Evolutionary conservation across 2,113 vertebrate genomes (phyloP).

Genomic region (Pedionomus torquatus): DNA sequence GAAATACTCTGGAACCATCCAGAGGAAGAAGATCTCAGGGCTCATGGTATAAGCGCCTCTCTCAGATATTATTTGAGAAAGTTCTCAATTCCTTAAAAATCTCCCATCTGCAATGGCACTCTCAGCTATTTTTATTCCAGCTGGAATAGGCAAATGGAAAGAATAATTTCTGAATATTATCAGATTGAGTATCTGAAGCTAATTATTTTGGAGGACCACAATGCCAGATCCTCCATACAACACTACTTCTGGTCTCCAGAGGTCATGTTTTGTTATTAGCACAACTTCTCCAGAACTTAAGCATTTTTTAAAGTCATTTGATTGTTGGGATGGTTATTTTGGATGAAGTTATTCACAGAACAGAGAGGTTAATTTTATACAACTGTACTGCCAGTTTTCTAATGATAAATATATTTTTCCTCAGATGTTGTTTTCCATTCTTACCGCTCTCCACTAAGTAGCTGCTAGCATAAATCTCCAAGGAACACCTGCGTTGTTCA

Average conservation of each 20-base stretch:
- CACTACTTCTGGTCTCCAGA: background rate
- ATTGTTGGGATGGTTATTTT: background rate
- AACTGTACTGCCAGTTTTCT: background rate
- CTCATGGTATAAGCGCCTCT: background rate
- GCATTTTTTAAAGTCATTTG: background rate
- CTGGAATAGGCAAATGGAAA: background rate
- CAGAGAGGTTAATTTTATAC: background rate
- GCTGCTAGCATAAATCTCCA: background rate
- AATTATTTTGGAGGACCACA: background rate
- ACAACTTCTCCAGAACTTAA: fast-evolving
- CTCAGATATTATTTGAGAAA: background rate
- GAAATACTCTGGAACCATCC: background rate
- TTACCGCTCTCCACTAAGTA: background rate
- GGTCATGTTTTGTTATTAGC: background rate
- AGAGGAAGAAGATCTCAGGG: background rate
- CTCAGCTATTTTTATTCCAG: background rate
- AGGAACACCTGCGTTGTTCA: background rate
- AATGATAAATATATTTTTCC: background rate
- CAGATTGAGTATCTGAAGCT: background rate
- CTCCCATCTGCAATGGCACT: background rate
- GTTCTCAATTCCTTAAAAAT: background rate
- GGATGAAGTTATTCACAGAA: background rate
- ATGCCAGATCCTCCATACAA: background rate
- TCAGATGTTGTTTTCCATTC: background rate
- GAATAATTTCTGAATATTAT: background rate